phyloP scores from a whole-genome alignment of 2,888 invertebrate species.

The Apodemia duryi region DNA sequence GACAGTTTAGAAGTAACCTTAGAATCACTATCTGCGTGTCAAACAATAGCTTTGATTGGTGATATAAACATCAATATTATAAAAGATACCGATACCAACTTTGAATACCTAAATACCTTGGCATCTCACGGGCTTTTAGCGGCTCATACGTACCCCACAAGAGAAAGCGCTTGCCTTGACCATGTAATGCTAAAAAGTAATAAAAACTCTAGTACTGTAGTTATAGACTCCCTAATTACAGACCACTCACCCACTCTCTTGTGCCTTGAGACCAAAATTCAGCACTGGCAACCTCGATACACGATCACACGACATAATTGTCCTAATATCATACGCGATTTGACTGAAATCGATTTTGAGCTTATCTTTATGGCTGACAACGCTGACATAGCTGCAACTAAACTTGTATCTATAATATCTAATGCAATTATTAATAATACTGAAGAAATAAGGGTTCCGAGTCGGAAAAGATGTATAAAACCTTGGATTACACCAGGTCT shows the following conservation, averaged over 20 bases:
- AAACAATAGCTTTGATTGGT: neutral
- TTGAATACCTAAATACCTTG: neutral
- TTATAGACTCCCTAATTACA: neutral
- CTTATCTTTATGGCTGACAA: neutral
- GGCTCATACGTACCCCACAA: neutral
- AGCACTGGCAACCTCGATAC: neutral
- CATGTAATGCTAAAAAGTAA: slow-evolving; percentile 3
- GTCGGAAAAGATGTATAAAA: neutral
- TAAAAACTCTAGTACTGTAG: neutral
- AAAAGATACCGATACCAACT: neutral
- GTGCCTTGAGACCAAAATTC: neutral
- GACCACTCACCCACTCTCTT: neutral
- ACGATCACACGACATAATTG: neutral
- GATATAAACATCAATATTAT: neutral
- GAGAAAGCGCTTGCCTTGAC: neutral
- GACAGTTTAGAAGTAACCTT: neutral
- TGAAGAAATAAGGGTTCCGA: neutral
- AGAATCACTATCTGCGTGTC: neutral
- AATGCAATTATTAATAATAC: neutral
- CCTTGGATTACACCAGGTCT: too few species aligned
- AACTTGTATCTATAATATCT: neutral
- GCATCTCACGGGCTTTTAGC: neutral
- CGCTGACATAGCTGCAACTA: neutral
- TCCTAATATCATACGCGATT: neutral
- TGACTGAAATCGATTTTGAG: neutral